A percentile compares a stretch with the other conserved stretches of the same genome.
These are phyloP conservation scores for Neodontobutis hainanensis DNA, from an alignment of 2,113 vertebrate species.

Conservation along the genomic window DNA sequence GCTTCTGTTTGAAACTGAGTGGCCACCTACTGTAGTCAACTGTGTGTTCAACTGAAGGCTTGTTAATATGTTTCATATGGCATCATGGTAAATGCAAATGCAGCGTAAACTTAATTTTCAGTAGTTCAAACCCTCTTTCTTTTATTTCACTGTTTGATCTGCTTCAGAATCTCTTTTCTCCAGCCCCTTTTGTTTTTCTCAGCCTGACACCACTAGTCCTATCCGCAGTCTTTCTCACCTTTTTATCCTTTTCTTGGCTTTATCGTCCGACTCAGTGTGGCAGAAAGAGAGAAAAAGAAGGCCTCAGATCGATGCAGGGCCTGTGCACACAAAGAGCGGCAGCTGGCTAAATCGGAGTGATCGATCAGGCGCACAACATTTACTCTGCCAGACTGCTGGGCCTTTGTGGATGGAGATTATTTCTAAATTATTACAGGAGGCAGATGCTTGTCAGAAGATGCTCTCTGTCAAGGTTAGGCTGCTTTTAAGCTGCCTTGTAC, in stretches of 20 bases:
- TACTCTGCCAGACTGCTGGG: conserved; percentile 77
- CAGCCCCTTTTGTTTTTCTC: conserved; percentile 35
- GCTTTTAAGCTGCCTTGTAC: conserved; percentile 31
- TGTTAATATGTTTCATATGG: too few species aligned
- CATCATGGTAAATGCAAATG: too few species aligned
- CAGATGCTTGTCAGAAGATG: conserved; percentile 81
- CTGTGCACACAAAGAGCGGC: conserved; percentile 54
- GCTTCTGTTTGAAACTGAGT: conserved; percentile 23
- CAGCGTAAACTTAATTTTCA: not conserved
- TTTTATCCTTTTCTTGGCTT: conserved; percentile 42
- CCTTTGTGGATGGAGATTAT: conserved; percentile 80
- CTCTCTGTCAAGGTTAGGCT: conserved; percentile 81
- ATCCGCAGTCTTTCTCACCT: conserved; percentile 37
- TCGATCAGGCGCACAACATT: conserved; percentile 75
- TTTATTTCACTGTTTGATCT: conserved; percentile 8
- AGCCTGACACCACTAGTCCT: conserved; percentile 27
- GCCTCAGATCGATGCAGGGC: conserved; percentile 68
- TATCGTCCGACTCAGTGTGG: conserved; percentile 31
- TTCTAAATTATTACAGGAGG: conserved; percentile 82
- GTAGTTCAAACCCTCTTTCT: not conserved
- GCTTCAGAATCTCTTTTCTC: conserved; percentile 6
- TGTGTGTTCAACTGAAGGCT: conserved; percentile 7
- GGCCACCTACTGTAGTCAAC: conserved; percentile 26
- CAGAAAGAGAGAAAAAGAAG: conserved; percentile 9
- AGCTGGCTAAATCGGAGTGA: conserved; percentile 71